Conservation (phyloP, 2,113 vertebrate genomes). For the Promerops cafer region DNA sequence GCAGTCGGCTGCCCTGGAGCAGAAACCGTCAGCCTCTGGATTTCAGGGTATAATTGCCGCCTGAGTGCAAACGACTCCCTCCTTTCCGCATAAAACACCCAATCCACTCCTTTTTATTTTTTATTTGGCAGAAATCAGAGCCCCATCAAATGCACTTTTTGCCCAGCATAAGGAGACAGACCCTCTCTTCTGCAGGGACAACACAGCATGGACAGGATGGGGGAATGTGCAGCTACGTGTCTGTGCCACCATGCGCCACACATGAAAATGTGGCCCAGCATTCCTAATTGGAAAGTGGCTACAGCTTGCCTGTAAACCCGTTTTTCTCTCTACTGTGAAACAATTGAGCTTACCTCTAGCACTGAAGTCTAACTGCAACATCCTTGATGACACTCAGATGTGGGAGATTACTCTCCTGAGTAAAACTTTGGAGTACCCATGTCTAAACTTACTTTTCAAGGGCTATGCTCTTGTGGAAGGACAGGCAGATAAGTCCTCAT, state of each 20-base stretch:
- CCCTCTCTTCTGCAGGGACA: background rate
- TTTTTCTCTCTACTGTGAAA: background rate
- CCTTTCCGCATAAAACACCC: background rate
- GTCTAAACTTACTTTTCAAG: background rate
- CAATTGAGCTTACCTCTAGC: background rate
- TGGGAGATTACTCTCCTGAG: background rate
- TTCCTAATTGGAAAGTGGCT: background rate
- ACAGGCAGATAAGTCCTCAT: background rate
- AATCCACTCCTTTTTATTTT: background rate
- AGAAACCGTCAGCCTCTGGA: slow-evolving; percentile 60
- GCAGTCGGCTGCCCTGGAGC: slow-evolving; percentile 62
- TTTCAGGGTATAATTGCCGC: slow-evolving; percentile 69
- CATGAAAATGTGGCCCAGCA: background rate
- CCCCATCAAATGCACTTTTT: background rate
- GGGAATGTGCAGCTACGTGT: accelerated
- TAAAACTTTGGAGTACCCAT: background rate
- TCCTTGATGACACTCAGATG: background rate
- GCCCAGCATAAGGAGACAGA: background rate
- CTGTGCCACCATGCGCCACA: background rate
- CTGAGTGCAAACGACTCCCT: slow-evolving; percentile 47
- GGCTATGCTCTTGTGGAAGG: background rate
- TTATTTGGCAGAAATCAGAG: slow-evolving; percentile 20
- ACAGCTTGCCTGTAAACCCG: background rate
- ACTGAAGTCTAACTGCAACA: background rate
- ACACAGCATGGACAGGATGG: background rate